These are phyloP conservation scores for Drosophila tanythrix DNA, from an alignment of 2,888 invertebrate species.

Conservation along the genomic window DNA sequence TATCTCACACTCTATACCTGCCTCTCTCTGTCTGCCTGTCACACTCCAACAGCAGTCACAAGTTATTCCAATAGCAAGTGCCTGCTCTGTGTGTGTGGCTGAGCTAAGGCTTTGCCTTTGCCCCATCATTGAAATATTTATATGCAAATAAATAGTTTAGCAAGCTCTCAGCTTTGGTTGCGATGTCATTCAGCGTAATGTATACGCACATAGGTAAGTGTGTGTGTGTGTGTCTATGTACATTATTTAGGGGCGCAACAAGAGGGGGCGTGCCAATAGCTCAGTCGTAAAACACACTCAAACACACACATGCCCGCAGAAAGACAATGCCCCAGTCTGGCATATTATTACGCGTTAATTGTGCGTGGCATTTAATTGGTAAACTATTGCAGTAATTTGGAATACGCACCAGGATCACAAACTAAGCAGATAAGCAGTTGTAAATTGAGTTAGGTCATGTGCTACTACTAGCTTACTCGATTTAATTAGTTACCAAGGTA, in stretches of 20 bases:
- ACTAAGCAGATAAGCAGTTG: slow-evolving; percentile 38
- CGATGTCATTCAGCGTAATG: slow-evolving; percentile 59
- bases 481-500: slow-evolving; percentile 57
- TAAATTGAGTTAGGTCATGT: slow-evolving; percentile 38
- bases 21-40: not conserved
- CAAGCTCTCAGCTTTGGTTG: slow-evolving; percentile 66
- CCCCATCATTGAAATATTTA: slow-evolving; percentile 71
- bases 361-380: slow-evolving; percentile 75
- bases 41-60: slow-evolving; percentile 23
- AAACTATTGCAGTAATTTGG: slow-evolving; percentile 56
- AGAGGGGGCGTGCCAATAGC: slow-evolving; percentile 52
- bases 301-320: slow-evolving; percentile 14
- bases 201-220: slow-evolving; percentile 14
- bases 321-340: slow-evolving; percentile 21
- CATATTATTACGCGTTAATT: slow-evolving; percentile 72
- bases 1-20: not conserved
- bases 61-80: slow-evolving; percentile 50
- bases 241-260: not conserved
- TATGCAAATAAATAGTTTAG: slow-evolving; percentile 79
- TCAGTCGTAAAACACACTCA: slow-evolving; percentile 54
- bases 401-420: not conserved
- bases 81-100: slow-evolving; percentile 23
- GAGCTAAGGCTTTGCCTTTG: slow-evolving; percentile 30
- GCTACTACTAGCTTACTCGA: slow-evolving; percentile 34
- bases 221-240: not conserved